A percentile compares a stretch with the other conserved stretches of the same genome.
These are phyloP conservation scores for Psylliodes chrysocephalus DNA, from an alignment of 2,888 invertebrate genomes.

Conservation along the genomic window DNA sequence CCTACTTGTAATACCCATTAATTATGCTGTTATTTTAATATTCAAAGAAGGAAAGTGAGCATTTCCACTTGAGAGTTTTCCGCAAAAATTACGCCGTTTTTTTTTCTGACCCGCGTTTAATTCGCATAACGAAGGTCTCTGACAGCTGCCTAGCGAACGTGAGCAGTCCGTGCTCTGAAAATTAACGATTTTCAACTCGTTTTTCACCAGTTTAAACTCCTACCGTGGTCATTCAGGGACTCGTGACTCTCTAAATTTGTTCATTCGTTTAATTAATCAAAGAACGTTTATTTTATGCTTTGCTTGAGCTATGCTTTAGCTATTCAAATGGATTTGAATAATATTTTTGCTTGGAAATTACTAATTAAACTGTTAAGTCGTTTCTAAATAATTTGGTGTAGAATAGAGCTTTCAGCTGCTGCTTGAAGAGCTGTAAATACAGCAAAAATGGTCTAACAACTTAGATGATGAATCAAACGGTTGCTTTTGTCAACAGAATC, in stretches of 20 bases:
- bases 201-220: neutral
- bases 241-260: too few species aligned
- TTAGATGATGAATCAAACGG: too few species aligned
- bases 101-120: neutral
- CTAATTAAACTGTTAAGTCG: too few species aligned
- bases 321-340: too few species aligned
- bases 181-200: neutral
- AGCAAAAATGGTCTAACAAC: too few species aligned
- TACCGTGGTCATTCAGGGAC: neutral
- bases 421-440: too few species aligned
- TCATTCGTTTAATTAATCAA: neutral
- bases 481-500: too few species aligned
- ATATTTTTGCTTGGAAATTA: too few species aligned
- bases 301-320: neutral
- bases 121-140: neutral
- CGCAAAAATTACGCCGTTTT: neutral
- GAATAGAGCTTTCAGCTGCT: too few species aligned
- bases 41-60: neutral
- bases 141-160: constrained; percentile 1
- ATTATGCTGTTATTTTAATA: too few species aligned
- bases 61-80: neutral
- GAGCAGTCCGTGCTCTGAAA: neutral
- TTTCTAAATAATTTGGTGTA: too few species aligned
- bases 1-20: too few species aligned
- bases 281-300: neutral